These are phyloP conservation scores for Lamellibrachia luymesi DNA, from an alignment of 1,140 invertebrate genomes.

Conservation along the genomic window DNA sequence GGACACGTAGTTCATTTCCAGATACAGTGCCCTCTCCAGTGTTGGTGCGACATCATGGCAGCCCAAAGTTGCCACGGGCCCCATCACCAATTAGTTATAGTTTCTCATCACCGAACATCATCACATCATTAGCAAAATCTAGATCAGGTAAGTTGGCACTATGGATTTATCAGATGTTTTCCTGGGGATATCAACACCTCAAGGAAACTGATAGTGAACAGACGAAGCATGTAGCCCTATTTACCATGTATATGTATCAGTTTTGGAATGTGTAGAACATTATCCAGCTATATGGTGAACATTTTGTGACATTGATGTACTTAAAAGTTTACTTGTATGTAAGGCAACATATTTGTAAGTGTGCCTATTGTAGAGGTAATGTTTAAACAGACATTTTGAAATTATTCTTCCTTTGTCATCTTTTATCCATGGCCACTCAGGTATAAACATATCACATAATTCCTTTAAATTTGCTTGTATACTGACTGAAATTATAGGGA, in stretches of 20 bases:
- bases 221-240: background rate
- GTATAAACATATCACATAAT: too few species aligned
- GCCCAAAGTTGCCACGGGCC: conserved; percentile 46
- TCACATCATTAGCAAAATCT: conserved; percentile 47
- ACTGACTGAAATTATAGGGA: too few species aligned
- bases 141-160: conserved; percentile 46
- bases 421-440: too few species aligned
- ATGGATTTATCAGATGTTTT: background rate
- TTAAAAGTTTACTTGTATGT: too few species aligned
- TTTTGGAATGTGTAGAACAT: background rate
- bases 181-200: too few species aligned
- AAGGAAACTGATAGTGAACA: background rate
- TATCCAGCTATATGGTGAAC: too few species aligned
- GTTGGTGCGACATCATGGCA: conserved; percentile 35
- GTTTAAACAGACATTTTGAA: too few species aligned
- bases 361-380: too few species aligned
- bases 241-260: background rate
- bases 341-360: too few species aligned
- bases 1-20: conserved; percentile 26
- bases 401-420: too few species aligned
- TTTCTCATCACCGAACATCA: conserved; percentile 55
- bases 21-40: background rate
- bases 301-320: too few species aligned
- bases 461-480: too few species aligned
- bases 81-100: conserved; percentile 55